A percentile compares a stretch with the other conserved stretches of the same genome.
phyloP scores from a whole-genome alignment of 2,113 vertebrate genomes.

The Heterochromis multidens region DNA sequence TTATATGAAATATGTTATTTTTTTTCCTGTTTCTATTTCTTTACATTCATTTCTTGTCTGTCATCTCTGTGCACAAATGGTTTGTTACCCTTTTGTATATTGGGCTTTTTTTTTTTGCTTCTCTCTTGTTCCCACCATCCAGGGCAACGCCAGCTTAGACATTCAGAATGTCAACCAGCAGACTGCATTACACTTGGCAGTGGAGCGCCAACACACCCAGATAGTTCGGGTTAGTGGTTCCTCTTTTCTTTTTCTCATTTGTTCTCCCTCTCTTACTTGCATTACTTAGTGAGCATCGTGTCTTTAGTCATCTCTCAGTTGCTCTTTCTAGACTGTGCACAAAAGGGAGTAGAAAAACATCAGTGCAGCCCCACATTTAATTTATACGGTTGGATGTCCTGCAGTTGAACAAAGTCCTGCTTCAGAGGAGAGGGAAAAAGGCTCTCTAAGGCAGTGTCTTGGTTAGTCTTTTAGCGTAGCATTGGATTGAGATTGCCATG shows the following conservation, averaged over 20 bases:
- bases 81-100: not conserved
- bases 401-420: conserved; percentile 56
- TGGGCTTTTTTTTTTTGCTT: not conserved
- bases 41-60: not conserved
- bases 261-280: not conserved
- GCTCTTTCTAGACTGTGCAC: not conserved
- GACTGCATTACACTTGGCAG: conserved; percentile 94
- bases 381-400: conserved; percentile 56
- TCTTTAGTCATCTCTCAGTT: conserved; percentile 11
- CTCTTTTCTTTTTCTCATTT: not conserved
- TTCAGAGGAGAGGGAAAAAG: conserved; percentile 43
- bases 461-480: conserved; percentile 12
- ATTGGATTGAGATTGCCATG: conserved; percentile 51
- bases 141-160: conserved; percentile 97
- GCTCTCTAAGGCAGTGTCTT: conserved; percentile 25
- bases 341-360: conserved; percentile 3
- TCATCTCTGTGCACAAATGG: not conserved
- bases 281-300: conserved; percentile 2
- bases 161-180: conserved; percentile 99
- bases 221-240: conserved; percentile 89
- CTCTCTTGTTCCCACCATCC: conserved; percentile 13
- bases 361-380: conserved; percentile 21
- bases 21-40: not conserved
- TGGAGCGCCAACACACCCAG: conserved; percentile 97
- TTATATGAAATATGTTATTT: not conserved